These are phyloP conservation scores for Spodoptera exigua DNA, from an alignment of 2,888 invertebrate genomes.

Conservation along the genomic window DNA sequence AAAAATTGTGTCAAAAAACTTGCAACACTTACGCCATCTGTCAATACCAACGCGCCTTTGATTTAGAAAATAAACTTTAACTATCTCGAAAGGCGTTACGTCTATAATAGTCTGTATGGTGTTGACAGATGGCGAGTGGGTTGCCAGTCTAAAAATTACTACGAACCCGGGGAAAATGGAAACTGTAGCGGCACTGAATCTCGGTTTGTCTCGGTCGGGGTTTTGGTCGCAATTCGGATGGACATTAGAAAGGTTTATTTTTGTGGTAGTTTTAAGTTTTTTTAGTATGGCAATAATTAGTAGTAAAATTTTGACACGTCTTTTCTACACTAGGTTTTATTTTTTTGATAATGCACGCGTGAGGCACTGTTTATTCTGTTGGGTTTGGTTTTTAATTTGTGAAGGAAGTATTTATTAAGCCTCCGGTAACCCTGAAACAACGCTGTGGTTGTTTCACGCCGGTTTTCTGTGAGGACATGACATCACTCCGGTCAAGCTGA, in stretches of 20 bases:
- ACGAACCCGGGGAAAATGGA: conserved; percentile 61
- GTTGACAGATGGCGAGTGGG: conserved; percentile 61
- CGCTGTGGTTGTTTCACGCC: too few relatives aligned
- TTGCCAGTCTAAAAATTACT: conserved; percentile 48
- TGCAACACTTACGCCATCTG: conserved; percentile 39
- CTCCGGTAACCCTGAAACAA: too few relatives aligned
- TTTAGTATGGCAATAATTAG: conserved; percentile 12
- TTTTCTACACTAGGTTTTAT: conserved; percentile 17
- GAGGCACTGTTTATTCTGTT: too few relatives aligned
- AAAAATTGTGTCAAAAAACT: not conserved
- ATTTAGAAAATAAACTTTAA: conserved; percentile 28
- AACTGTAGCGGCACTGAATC: conserved; percentile 61
- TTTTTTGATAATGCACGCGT: not conserved
- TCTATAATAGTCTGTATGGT: conserved; percentile 52
- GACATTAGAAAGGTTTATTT: conserved; percentile 58
- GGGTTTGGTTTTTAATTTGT: too few relatives aligned
- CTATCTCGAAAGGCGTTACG: conserved; percentile 10
- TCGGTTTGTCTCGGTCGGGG: conserved; percentile 62
- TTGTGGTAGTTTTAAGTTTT: conserved; percentile 24
- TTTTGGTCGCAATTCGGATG: conserved; percentile 62
- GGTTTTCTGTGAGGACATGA: too few relatives aligned
- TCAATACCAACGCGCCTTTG: conserved; percentile 34
- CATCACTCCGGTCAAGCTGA: too few relatives aligned
- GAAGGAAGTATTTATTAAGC: too few relatives aligned
- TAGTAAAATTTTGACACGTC: conserved; percentile 1